Conservation (phyloP, 2,113 vertebrate species). For the Mobula birostris region DNA sequence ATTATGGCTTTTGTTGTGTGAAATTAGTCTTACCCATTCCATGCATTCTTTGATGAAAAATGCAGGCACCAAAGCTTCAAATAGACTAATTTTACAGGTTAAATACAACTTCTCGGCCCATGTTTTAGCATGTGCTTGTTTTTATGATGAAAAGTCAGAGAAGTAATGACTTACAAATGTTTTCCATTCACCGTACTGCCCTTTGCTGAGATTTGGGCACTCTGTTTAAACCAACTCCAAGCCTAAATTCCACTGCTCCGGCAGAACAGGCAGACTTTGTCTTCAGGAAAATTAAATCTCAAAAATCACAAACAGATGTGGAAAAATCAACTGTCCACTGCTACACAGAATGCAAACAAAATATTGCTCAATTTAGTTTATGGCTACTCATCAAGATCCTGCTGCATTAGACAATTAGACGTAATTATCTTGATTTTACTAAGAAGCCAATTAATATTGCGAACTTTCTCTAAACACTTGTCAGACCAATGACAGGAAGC, state of each 20-base stretch:
- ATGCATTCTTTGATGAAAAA: conserved; percentile 6
- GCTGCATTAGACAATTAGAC: background rate
- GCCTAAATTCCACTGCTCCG: background rate
- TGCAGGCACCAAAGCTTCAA: background rate
- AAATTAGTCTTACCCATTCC: conserved; percentile 6
- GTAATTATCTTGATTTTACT: no score
- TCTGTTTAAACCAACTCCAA: background rate
- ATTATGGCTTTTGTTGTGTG: background rate
- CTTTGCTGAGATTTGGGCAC: conserved; percentile 14
- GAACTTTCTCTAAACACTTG: background rate
- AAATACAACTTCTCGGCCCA: background rate
- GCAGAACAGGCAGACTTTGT: conserved; percentile 18
- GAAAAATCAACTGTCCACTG: background rate
- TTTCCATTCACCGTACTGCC: conserved; percentile 12
- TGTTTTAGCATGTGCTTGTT: background rate
- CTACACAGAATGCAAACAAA: background rate
- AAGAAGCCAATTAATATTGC: background rate
- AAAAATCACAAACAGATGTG: conserved; percentile 33
- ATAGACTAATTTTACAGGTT: background rate
- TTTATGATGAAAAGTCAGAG: background rate
- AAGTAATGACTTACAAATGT: conserved; percentile 21
- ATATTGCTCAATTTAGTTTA: background rate
- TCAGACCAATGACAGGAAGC: background rate
- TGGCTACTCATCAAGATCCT: background rate
- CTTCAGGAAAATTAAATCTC: background rate